Evolutionary conservation across 2,888 invertebrate genomes (phyloP).

Genomic region (Drosophila maculinotata): DNA sequence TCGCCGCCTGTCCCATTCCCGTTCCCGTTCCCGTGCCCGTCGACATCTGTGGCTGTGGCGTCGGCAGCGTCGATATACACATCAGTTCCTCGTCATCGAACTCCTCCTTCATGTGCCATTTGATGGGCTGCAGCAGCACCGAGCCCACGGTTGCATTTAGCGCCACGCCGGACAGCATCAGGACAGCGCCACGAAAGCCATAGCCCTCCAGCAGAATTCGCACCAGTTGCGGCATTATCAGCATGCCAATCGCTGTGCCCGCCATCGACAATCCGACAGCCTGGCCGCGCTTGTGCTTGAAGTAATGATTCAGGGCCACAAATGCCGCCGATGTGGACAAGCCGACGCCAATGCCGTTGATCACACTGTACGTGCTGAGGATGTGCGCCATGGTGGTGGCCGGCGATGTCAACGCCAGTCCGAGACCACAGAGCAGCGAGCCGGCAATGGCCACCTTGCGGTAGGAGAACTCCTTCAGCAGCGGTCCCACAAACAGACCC

Average conservation of each 20-base stretch:
- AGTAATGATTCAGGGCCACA: slow-evolving; percentile 92
- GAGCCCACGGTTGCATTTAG: slow-evolving; percentile 90
- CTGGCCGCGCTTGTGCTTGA: slow-evolving; percentile 91
- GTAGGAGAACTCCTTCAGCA: slow-evolving; percentile 91
- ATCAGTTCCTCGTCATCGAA: slow-evolving; percentile 84
- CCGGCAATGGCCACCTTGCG: slow-evolving; percentile 90
- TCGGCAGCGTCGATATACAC: slow-evolving; percentile 72
- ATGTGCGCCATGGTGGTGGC: slow-evolving; percentile 90
- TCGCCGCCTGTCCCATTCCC: no score
- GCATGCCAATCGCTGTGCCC: slow-evolving; percentile 91
- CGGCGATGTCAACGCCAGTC: slow-evolving; percentile 89
- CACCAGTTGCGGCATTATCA: slow-evolving; percentile 92
- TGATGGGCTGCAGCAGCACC: slow-evolving; percentile 89
- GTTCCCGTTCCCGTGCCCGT: no score
- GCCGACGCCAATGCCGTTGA: slow-evolving; percentile 92
- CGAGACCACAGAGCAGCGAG: slow-evolving; percentile 88
- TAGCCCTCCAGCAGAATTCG: slow-evolving; percentile 88
- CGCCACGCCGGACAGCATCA: slow-evolving; percentile 89
- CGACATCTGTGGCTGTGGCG: slow-evolving; percentile 66
- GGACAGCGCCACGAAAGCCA: slow-evolving; percentile 89
- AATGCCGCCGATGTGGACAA: slow-evolving; percentile 91
- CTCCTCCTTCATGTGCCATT: slow-evolving; percentile 88
- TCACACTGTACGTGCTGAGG: slow-evolving; percentile 90
- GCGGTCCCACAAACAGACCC: slow-evolving; percentile 91
- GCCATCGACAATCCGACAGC: slow-evolving; percentile 93